These are phyloP conservation scores for Sceliomorpha sp. DNA, from an alignment of 2,888 invertebrate genomes.

Conservation along the genomic window DNA sequence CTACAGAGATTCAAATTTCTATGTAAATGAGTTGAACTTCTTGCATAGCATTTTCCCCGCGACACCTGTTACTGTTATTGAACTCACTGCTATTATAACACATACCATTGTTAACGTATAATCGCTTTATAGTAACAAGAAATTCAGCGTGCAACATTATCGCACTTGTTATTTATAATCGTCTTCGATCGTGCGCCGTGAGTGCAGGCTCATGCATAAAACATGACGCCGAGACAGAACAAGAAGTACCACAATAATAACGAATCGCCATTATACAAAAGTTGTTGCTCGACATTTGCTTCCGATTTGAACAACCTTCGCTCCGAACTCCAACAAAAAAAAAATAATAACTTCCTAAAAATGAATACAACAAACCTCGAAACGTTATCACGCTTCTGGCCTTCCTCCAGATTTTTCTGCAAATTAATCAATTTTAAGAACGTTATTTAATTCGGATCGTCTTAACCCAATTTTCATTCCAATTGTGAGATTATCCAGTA, in stretches of 20 bases:
- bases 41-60: slow-evolving; percentile 31
- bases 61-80: slow-evolving; percentile 43
- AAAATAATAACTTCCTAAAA: too few species aligned
- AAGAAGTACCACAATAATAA: slow-evolving; percentile 1
- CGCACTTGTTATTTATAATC: slow-evolving; percentile 28
- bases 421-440: slow-evolving; percentile 29
- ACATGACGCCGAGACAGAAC: neutral
- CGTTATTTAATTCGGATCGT: slow-evolving; percentile 32
- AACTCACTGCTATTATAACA: slow-evolving; percentile 30
- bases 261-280: slow-evolving; percentile 6
- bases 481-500: slow-evolving; percentile 34
- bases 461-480: slow-evolving; percentile 42
- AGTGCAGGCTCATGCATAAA: neutral
- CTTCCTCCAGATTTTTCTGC: too few species aligned
- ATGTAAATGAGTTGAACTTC: slow-evolving; percentile 47
- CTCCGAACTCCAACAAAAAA: too few species aligned
- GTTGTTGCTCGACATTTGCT: neutral
- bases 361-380: too few species aligned
- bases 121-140: slow-evolving; percentile 27
- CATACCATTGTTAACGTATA: slow-evolving; percentile 38
- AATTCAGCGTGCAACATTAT: slow-evolving; percentile 23
- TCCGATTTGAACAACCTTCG: neutral
- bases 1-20: slow-evolving; percentile 35
- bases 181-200: neutral
- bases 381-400: too few species aligned